Conservation (phyloP, 2,888 invertebrate genomes). For the Lissonota sp. region DNA sequence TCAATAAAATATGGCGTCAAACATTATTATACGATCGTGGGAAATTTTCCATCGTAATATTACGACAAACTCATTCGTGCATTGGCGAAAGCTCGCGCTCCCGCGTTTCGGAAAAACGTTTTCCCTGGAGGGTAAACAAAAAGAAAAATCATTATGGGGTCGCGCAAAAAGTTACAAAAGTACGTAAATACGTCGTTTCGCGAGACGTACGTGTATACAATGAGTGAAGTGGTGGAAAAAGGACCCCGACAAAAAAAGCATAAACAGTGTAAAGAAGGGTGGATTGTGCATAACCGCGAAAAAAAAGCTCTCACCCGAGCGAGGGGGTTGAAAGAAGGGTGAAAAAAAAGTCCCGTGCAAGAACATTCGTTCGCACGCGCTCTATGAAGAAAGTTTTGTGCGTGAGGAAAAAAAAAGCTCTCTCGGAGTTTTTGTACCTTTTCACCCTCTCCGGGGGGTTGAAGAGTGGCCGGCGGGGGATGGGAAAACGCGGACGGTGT, state of each 20-base stretch:
- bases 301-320: neutral
- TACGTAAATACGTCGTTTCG: conserved; percentile 35
- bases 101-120: conserved; percentile 1
- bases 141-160: conserved; percentile 30
- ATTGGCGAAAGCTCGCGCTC: neutral
- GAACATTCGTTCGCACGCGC: conserved; percentile 8
- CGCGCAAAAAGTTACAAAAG: conserved; percentile 56
- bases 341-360: conserved; percentile 30
- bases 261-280: conserved; percentile 25
- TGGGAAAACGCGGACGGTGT: conserved; percentile 2
- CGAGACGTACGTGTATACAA: conserved; percentile 53
- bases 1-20: neutral
- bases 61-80: neutral
- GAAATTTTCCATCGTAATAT: neutral
- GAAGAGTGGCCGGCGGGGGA: conserved; percentile 12
- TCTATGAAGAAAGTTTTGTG: conserved; percentile 60
- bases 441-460: conserved; percentile 3
- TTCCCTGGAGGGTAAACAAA: conserved; percentile 1
- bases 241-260: neutral
- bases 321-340: conserved; percentile 38
- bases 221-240: conserved; percentile 33
- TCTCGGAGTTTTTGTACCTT: conserved; percentile 22
- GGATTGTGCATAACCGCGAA: conserved; percentile 32
- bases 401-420: conserved; percentile 57
- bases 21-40: neutral